Conservation (phyloP, 2,888 invertebrate species). For the Macrophya annulata region DNA sequence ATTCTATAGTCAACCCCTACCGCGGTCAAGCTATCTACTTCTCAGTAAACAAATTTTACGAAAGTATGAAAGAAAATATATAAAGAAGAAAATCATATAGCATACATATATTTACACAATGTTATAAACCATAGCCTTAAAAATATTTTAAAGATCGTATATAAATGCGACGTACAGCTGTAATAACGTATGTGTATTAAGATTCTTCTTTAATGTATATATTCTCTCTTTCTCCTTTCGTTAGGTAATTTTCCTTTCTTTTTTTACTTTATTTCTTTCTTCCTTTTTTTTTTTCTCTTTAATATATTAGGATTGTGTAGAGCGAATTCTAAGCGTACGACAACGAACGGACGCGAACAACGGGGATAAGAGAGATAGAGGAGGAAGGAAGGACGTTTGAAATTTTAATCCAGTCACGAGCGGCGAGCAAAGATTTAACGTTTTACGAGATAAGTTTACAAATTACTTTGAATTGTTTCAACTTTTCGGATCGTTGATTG, state of each 20-base stretch:
- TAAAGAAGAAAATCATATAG: not conserved
- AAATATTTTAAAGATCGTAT: too few species aligned
- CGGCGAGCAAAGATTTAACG: constrained; percentile 31
- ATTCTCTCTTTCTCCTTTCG: not conserved
- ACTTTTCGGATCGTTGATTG: not conserved
- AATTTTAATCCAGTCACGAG: constrained; percentile 49
- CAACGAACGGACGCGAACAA: not conserved
- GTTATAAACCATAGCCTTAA: not conserved
- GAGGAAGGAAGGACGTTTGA: not conserved
- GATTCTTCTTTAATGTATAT: not conserved
- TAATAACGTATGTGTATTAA: not conserved
- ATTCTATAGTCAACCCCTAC: too few species aligned
- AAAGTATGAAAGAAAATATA: not conserved
- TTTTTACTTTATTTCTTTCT: not conserved
- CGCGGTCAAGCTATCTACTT: not conserved
- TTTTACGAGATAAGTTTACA: constrained; percentile 44
- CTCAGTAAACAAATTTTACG: not conserved
- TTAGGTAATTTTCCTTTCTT: too few species aligned
- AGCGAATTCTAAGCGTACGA: not conserved
- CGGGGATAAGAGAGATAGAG: too few species aligned
- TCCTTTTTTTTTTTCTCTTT: not conserved
- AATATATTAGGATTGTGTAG: not conserved
- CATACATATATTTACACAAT: not conserved
- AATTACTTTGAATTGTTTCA: constrained; percentile 32
- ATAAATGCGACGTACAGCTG: too few species aligned